Base-by-base conservation (phyloP, 2,888 invertebrate genomes). In the Leptopterna dolabrata region DNA sequence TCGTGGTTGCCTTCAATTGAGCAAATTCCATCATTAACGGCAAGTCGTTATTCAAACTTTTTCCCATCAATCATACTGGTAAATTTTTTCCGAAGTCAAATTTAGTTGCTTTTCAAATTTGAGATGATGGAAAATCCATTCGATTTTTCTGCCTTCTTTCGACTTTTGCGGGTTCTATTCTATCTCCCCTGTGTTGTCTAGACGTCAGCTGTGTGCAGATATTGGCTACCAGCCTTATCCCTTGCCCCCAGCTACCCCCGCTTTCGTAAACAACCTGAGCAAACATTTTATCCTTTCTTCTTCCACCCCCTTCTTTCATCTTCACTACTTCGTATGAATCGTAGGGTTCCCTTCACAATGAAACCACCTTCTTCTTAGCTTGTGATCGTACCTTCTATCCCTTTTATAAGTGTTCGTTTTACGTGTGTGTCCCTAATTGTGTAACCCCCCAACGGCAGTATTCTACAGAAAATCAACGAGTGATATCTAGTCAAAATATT, bases 401-500 rank as follows among this genome's bases (percentile, higher is more conserved):
- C 63, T 43, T 47, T 27, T 63, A 30, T 63, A 30, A 70, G 41
- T 63, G 63, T 63, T 55, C 55, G 55, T 55, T 63, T 24, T 63
- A 24, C 63, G 63, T 63, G 63, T 63, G 63, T 63, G 63, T 63
- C 63, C n/a, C 63, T 63, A 24, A 27, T 24, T 71, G 27, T 27
- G 19, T 0, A 27, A 45, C 1, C 2, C 24, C 24, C 78, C 45
- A 27, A 45, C 78, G 78, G 78, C 78, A 78, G 78, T 43, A 6
- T 78, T 45, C 24, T 19, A 78, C 24, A 27, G 24, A 63, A 63
- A 63, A 63, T 63, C 73, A 87, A 82, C 87, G 87, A 87, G 87
- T 87, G 87, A 87, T 87, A 87, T 83, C 87, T 87, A 87, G 87
- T 87, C 87, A 87, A 87, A 85, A 85, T 85, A 85, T 85, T 85